A percentile compares a stretch with the other conserved stretches of the same genome.
Evolutionary conservation across 2,888 invertebrate species (phyloP).

Genomic region (Mythimna loreyi): DNA sequence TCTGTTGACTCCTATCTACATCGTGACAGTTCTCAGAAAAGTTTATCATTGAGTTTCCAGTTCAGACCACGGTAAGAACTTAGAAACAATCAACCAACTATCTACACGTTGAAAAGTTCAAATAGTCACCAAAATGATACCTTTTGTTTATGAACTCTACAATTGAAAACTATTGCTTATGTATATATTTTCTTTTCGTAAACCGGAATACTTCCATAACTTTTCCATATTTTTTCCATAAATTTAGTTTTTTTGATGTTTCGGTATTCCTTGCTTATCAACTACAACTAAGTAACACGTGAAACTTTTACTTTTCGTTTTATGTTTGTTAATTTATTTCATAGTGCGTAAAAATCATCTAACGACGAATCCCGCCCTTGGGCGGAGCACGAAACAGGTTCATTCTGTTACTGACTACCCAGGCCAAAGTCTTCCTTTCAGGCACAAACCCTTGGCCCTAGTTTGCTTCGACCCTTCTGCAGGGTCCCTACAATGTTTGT

Average conservation of each 20-base stretch:
- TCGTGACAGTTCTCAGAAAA: not conserved
- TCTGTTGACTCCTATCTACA: constrained; percentile 5
- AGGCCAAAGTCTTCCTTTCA: no score
- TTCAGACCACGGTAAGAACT: not conserved
- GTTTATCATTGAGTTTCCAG: not conserved
- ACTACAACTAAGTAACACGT: not conserved
- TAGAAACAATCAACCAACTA: not conserved
- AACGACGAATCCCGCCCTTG: no score
- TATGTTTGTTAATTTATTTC: no score
- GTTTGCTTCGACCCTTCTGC: no score
- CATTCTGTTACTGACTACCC: no score
- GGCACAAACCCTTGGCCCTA: no score
- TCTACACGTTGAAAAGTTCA: not conserved
- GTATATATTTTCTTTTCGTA: not conserved
- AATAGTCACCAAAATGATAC: not conserved
- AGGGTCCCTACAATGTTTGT: no score
- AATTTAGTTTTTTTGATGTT: not conserved
- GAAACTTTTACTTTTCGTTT: no score
- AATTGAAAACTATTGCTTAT: not conserved
- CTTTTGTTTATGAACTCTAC: not conserved
- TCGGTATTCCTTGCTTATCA: not conserved
- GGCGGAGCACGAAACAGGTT: no score
- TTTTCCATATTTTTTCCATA: no score
- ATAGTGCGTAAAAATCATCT: no score
- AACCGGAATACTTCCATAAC: not conserved